phyloP scores from a whole-genome alignment of 2,113 vertebrate species.

The Poeciliopsis occidentalis region DNA sequence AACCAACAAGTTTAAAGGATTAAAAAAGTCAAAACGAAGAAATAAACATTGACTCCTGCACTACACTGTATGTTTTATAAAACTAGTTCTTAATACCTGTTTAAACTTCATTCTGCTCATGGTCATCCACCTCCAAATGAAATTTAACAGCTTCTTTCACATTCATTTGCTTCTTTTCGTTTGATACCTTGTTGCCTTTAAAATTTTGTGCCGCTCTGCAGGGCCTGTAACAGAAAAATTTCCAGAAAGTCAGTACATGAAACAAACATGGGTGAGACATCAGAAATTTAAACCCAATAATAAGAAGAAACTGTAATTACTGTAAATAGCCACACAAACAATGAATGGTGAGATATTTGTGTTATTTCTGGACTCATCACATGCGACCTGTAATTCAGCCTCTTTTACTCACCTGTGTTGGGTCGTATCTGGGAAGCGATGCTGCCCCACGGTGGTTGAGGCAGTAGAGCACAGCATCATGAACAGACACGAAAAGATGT shows the following conservation, averaged over 20 bases:
- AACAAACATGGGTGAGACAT: too few relatives aligned
- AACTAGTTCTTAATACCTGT: background rate
- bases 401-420: slow-evolving; percentile 53
- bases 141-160: background rate
- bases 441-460: slow-evolving; percentile 56
- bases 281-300: background rate
- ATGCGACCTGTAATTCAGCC: background rate
- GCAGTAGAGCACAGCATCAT: slow-evolving; percentile 84
- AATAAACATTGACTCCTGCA: background rate
- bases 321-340: background rate
- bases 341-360: background rate
- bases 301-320: background rate
- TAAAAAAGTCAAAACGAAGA: background rate
- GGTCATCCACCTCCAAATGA: background rate
- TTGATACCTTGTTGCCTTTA: slow-evolving; percentile 31
- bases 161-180: background rate
- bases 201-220: slow-evolving; percentile 60
- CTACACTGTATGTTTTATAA: background rate
- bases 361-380: background rate
- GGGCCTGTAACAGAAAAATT: slow-evolving; percentile 67
- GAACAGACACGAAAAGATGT: slow-evolving; percentile 86
- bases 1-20: background rate
- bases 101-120: background rate
- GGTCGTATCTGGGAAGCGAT: slow-evolving; percentile 43
- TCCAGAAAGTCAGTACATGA: background rate